Percentiles rank a stretch among this genome's conserved stretches.
Evolutionary conservation across 2,888 invertebrate genomes (phyloP).

Genomic region (Lithophane leautieri): DNA sequence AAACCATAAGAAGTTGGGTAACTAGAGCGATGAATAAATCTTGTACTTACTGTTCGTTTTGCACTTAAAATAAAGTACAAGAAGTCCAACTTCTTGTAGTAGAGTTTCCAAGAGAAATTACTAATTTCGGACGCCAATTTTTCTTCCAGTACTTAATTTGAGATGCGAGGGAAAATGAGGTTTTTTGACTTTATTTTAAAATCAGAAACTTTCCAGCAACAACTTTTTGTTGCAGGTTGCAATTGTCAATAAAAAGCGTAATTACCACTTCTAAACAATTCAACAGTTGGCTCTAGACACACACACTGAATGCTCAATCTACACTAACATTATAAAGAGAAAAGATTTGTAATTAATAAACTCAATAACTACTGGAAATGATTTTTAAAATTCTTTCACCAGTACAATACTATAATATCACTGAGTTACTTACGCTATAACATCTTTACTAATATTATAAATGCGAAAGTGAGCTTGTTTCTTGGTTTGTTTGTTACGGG

Average conservation of each 20-base stretch:
- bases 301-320: not conserved
- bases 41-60: too few species aligned
- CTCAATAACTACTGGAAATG: too few species aligned
- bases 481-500: too few species aligned
- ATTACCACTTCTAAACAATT: not conserved
- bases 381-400: too few species aligned
- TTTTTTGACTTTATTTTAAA: not conserved
- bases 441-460: too few species aligned
- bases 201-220: not conserved
- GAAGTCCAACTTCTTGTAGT: not conserved
- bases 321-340: too few species aligned
- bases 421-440: too few species aligned
- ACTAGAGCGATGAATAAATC: not conserved
- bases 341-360: too few species aligned
- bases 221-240: not conserved
- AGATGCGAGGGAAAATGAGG: not conserved
- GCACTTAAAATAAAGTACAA: not conserved
- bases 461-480: too few species aligned
- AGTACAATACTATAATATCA: too few species aligned
- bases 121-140: not conserved
- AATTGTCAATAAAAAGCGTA: not conserved
- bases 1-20: not conserved
- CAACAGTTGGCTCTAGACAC: not conserved
- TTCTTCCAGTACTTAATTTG: not conserved
- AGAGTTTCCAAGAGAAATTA: not conserved